Base-by-base conservation (phyloP, 1,140 invertebrate species). In the Aphidius gifuensis region DNA sequence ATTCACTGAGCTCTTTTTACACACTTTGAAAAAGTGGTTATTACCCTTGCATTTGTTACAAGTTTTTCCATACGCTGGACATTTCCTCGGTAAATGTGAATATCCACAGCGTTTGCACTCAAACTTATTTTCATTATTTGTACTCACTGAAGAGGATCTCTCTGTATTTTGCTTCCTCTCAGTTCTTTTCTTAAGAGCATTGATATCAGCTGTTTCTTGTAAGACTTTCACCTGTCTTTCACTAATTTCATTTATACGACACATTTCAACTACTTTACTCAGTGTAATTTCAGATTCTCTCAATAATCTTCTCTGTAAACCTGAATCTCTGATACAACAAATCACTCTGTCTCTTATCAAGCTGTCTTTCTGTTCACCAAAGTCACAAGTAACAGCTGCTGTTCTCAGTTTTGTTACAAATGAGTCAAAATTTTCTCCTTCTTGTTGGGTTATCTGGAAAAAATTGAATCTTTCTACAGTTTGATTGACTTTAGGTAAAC, bases 301-400 rank as follows among this genome's bases (percentile, higher is more conserved):
- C 16, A 78, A 65, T 21, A 82, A 60, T 54, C 67, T 61, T 61
- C 75, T 70, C 54, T 74, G 72, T 46, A 78, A 51, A 61, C 65
- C 58, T 57, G 71, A 55, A 60, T 79, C 68, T 5, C 57, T n/a
- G 6, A 78, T 73, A 45, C 75, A 76, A 39, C 75, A 66, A 1
- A 79, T 70, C 6, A 80, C 71, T 49, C 67, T 56, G 60, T 77
- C 76, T 62, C 69, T 62, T 23, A 77, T 58, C 16, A 79, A 60
- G 53, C 74, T 66, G 21, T 76, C 71, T 58, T 63, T 56, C 39
- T 74, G 39, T 23, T 62, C 45, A 39, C 68, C 69, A 64, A 71
- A 79, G 8, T 68, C 63, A 67, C 74, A 79, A 42, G 60, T 58
- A 39, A 50, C 3, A 46, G 62, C 57, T 8, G 75, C 47, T 60